Evolutionary conservation across 2,113 vertebrate species (phyloP), one percentile per base, ranked within the genome.

Genomic region (Amphilophus citrinellus): DNA sequence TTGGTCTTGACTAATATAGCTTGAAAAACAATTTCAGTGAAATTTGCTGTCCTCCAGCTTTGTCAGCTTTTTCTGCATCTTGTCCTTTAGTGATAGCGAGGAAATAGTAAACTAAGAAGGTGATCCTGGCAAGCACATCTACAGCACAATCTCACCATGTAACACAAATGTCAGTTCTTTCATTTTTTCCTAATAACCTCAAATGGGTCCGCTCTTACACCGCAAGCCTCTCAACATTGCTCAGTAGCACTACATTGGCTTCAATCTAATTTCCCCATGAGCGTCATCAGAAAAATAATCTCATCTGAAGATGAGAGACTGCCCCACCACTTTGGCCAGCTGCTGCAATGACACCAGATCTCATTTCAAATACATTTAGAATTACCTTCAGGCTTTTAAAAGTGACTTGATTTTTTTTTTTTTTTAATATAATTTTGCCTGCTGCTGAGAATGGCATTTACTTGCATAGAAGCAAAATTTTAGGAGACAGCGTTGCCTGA

Each of bases 241-340:
- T 77, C 79, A 80, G 13, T 65, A 37, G 47, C 42, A 77, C 84
- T 87, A 80, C 62, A 42, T 66, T 58, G 61, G 39, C 57, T 42
- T 6, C 32, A 73, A 42, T 84, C 35, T 68, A 61, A 84, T 88
- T 88, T 86, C 66, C 62, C 42, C 35, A 58, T 65, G 56, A 80
- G 83, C 75, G 66, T 89, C 83, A 82, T 84, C 85, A 66, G 66
- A 91, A 61, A 61, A 86, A 82, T 80, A 88, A 82, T 91, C 39
- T 81, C 77, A 81, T 83, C 50, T 56, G 37, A 63, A 79, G 71
- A 86, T 73, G 53, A 59, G 44, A 59, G 53, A 82, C 73, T 80
- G 68, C 61, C 59, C 27, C 22, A 22, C 75, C 56, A 58, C 65
- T 75, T 77, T 78, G 53, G 71, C 66, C 47, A 24, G 6, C 44